phyloP scores from a whole-genome alignment of 1,140 invertebrate genomes.

The Microplitis mediator region DNA sequence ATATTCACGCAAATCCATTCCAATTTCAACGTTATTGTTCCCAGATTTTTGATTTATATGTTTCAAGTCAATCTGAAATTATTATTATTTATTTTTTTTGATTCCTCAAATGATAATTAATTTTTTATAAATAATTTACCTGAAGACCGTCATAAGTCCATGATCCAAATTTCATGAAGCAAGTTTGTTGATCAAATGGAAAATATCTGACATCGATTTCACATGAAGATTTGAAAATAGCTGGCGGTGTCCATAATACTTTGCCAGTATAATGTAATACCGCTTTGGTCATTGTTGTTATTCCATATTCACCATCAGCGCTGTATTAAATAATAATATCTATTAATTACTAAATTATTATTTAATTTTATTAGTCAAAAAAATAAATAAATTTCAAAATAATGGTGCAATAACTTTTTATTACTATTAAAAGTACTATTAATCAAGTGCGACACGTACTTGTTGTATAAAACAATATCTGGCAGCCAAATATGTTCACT shows the following conservation, averaged over 20 bases:
- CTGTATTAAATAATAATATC: constrained; percentile 57
- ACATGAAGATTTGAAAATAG: constrained; percentile 98
- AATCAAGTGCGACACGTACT: constrained; percentile 68
- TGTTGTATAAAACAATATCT: constrained; percentile 97
- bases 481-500: constrained; percentile 94
- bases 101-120: too few species aligned
- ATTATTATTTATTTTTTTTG: not conserved
- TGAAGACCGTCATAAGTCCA: constrained; percentile 98
- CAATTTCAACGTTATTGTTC: constrained; percentile 81
- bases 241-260: constrained; percentile 90
- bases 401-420: not conserved
- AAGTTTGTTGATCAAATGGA: constrained; percentile 96
- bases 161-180: constrained; percentile 95
- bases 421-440: not conserved
- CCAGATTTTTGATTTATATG: constrained; percentile 83
- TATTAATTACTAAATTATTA: too few species aligned
- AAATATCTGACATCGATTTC: constrained; percentile 96
- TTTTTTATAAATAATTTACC: constrained; percentile 59
- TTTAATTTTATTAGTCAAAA: not conserved
- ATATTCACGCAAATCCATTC: constrained; percentile 91
- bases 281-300: constrained; percentile 97
- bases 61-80: constrained; percentile 82
- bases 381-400: not conserved
- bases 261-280: constrained; percentile 88
- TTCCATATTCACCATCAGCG: constrained; percentile 97